These are phyloP conservation scores for Archips xylosteana DNA, from an alignment of 2,888 invertebrate genomes.

Conservation along the genomic window DNA sequence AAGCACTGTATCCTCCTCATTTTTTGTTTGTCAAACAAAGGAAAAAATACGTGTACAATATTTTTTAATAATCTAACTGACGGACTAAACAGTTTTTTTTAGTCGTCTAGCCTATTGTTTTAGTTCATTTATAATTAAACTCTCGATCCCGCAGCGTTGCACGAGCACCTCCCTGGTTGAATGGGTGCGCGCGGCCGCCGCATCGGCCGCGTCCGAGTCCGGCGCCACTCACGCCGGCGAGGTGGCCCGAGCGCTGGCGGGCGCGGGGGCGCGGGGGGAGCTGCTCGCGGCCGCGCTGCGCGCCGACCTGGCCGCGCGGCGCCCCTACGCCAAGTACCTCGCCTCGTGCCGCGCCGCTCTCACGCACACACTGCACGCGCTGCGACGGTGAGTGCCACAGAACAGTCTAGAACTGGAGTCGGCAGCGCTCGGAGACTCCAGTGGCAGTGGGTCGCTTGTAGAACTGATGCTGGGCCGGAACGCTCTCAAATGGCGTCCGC, in stretches of 20 bases:
- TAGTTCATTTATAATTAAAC: too few relatives aligned
- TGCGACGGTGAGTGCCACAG: slow-evolving; percentile 55
- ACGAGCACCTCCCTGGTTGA: slow-evolving; percentile 70
- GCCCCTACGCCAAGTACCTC: slow-evolving; percentile 76
- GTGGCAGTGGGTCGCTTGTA: too few relatives aligned
- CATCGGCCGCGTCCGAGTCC: slow-evolving; percentile 54
- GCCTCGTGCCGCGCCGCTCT: slow-evolving; percentile 70
- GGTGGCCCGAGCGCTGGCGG: slow-evolving; percentile 49
- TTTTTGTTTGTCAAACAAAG: too few relatives aligned
- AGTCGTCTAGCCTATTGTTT: too few relatives aligned
- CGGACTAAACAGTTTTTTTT: too few relatives aligned
- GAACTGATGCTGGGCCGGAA: too few relatives aligned
- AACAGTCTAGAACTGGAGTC: too few relatives aligned
- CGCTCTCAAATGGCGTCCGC: too few relatives aligned
- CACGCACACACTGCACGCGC: slow-evolving; percentile 63
- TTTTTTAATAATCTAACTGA: too few relatives aligned
- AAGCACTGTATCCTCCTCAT: too few relatives aligned
- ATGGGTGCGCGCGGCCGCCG: slow-evolving; percentile 70
- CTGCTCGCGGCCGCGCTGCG: slow-evolving; percentile 72
- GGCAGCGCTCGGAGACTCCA: too few relatives aligned
- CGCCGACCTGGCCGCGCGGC: slow-evolving; percentile 73
- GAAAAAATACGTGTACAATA: too few relatives aligned
- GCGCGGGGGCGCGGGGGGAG: slow-evolving; percentile 50
- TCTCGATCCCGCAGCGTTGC: slow-evolving; percentile 59
- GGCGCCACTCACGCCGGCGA: slow-evolving; percentile 58